These are phyloP conservation scores for Myrmecophaga tridactyla DNA, from an alignment of 2,113 vertebrate species.

Conservation along the genomic window DNA sequence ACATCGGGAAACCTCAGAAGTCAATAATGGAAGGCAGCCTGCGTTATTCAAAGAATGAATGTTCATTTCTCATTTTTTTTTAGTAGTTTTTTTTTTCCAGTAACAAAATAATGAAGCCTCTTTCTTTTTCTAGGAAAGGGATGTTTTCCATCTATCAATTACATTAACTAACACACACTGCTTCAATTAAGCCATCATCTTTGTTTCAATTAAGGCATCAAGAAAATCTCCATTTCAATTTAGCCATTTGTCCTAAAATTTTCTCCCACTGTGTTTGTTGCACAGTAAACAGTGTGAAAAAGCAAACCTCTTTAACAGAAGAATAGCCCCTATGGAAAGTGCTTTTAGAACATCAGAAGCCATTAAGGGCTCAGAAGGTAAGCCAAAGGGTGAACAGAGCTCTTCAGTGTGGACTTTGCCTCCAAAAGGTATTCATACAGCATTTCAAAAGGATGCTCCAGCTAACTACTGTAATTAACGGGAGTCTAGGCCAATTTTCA, in stretches of 20 bases:
- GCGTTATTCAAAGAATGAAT: conserved; percentile 55
- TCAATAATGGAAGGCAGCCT: conserved; percentile 45
- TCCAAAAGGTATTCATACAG: background rate
- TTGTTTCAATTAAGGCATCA: conserved; percentile 74
- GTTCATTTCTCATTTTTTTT: conserved; percentile 59
- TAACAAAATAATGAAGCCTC: conserved; percentile 64
- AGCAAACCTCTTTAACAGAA: conserved; percentile 25
- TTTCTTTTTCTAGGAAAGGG: conserved; percentile 47
- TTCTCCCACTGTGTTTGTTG: conserved; percentile 59
- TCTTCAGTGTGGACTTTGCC: background rate
- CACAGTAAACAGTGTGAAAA: conserved; percentile 43
- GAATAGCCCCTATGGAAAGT: background rate
- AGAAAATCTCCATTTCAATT: conserved; percentile 70
- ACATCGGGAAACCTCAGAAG: conserved; percentile 49
- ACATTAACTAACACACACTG: conserved; percentile 65
- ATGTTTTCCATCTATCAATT: conserved; percentile 73
- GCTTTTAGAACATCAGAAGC: background rate
- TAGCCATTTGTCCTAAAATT: conserved; percentile 60
- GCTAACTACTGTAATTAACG: background rate
- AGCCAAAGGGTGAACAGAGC: background rate
- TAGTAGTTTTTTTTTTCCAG: conserved; percentile 21
- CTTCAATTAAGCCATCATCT: conserved; percentile 72
- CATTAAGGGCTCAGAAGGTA: background rate
- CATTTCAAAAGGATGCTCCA: background rate
- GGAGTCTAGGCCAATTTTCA: background rate